These are phyloP conservation scores for Rotaria magnacalcarata DNA, from an alignment of 2,888 invertebrate species.

Conservation along the genomic window DNA sequence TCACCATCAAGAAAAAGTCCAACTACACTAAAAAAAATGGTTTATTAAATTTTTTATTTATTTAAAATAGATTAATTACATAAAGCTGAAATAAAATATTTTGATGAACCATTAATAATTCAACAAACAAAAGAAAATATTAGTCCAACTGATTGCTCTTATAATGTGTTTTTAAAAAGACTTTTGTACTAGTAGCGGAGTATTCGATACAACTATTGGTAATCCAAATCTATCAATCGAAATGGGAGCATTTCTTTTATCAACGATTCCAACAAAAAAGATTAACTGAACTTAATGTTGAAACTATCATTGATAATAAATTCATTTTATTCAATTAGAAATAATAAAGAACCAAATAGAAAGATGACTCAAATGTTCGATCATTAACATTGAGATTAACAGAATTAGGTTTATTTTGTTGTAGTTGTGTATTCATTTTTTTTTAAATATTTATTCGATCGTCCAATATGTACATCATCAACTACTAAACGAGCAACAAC, in stretches of 20 bases:
- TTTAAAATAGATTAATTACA: neutral
- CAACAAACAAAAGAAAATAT: neutral
- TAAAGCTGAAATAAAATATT: constrained; percentile 18
- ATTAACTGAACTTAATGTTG: neutral
- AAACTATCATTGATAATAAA: neutral
- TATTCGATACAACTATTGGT: neutral
- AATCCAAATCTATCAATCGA: neutral
- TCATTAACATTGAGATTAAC: neutral
- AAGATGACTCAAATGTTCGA: neutral
- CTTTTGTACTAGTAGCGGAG: neutral
- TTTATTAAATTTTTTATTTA: too few relatives aligned
- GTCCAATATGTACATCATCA: neutral
- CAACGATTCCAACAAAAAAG: neutral
- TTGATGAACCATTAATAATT: constrained; percentile 25
- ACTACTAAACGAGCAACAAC: constrained; percentile 27
- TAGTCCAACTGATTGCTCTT: neutral
- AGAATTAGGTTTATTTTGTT: neutral
- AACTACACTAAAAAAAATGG: too few relatives aligned
- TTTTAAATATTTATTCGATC: constrained; percentile 42
- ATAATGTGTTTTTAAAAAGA: neutral
- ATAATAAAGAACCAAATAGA: neutral
- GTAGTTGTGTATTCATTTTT: neutral
- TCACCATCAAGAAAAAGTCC: too few relatives aligned
- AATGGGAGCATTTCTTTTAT: neutral
- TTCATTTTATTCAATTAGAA: too few relatives aligned